phyloP scores from a whole-genome alignment of 2,797 vertebrate genomes.

The Atherinosoma microstoma region DNA sequence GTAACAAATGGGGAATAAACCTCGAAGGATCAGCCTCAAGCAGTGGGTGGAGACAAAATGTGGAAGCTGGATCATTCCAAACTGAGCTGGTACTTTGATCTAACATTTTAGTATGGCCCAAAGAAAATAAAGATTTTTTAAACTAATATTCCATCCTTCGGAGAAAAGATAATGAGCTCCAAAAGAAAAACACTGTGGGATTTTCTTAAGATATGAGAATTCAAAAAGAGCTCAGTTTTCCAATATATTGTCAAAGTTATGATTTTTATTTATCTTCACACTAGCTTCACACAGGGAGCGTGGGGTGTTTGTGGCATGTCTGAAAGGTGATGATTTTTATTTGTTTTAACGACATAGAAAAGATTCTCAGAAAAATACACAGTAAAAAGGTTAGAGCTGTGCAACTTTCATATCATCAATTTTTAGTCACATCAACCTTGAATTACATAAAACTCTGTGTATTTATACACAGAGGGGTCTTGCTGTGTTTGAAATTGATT shows the following conservation, averaged over 20 bases:
- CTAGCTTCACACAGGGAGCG: no score
- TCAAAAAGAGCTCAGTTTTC: constrained; percentile 3
- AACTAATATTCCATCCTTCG: neutral
- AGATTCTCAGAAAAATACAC: no score
- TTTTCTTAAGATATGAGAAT: neutral
- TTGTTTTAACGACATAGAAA: no score
- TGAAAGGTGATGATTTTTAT: no score
- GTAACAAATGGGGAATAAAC: neutral
- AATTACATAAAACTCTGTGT: no score
- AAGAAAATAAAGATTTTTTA: neutral
- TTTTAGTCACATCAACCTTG: no score
- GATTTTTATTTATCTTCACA: neutral
- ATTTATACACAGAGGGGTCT: no score
- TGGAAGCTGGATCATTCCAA: neutral
- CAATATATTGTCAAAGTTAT: neutral
- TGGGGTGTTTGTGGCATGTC: no score
- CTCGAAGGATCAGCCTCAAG: neutral
- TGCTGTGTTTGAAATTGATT: no score
- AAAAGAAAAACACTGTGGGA: neutral
- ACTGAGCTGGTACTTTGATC: neutral
- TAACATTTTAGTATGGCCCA: neutral
- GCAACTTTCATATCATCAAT: no score
- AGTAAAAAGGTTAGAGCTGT: no score
- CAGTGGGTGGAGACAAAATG: neutral
- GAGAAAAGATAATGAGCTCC: neutral